Evolutionary conservation across 2,888 invertebrate genomes (phyloP).

Genomic region (Habroteleia sp.): DNA sequence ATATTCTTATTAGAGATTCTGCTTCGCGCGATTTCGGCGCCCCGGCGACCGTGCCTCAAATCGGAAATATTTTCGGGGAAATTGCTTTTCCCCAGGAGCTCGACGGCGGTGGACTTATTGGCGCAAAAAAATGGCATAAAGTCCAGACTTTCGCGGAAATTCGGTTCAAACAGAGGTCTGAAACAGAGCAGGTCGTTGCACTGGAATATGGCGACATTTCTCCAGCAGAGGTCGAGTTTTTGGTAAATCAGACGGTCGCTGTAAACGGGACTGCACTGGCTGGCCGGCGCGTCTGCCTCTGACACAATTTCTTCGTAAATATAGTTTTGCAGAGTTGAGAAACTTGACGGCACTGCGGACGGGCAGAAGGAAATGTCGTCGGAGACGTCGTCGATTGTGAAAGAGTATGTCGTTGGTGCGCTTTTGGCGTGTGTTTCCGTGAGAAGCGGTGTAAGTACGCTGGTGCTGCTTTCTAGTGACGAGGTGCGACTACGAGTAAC

Average conservation of each 20-base stretch:
- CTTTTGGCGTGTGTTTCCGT: conserved; percentile 78
- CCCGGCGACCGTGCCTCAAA: neutral
- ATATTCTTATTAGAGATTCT: conserved; percentile 18
- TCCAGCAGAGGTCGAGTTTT: conserved; percentile 68
- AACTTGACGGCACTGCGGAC: neutral
- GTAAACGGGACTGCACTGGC: conserved; percentile 76
- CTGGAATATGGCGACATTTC: conserved; percentile 69
- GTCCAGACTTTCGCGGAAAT: conserved; percentile 47
- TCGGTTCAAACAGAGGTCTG: conserved; percentile 56
- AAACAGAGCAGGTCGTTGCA: conserved; percentile 69
- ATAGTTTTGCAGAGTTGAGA: conserved; percentile 57
- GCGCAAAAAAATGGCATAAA: conserved; percentile 74
- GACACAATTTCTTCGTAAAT: conserved; percentile 71
- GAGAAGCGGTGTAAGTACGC: conserved; percentile 56
- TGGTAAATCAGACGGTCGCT: conserved; percentile 74
- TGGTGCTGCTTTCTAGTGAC: conserved; percentile 40
- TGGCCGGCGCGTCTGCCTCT: too few species aligned
- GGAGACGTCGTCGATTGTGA: conserved; percentile 12
- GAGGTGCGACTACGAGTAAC: conserved; percentile 19
- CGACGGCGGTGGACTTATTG: conserved; percentile 68
- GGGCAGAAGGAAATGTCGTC: neutral
- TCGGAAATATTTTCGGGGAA: neutral
- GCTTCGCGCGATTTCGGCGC: conserved; percentile 13
- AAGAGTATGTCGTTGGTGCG: too few species aligned
- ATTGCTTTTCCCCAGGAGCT: conserved; percentile 67